phyloP scores from a whole-genome alignment of 1,140 invertebrate genomes.

The Drosophila kohkoa region DNA sequence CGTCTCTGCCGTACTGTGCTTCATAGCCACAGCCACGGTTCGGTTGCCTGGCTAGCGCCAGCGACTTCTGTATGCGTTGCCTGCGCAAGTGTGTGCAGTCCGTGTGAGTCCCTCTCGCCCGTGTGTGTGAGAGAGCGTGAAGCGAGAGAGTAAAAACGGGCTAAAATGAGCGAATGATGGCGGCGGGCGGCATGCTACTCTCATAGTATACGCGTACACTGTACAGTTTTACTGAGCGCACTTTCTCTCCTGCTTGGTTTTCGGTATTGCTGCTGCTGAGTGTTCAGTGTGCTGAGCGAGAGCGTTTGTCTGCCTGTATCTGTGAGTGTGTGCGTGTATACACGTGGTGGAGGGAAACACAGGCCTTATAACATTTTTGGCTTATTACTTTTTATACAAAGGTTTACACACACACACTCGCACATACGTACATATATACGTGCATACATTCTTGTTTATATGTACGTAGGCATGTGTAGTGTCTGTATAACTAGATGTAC shows the following conservation, averaged over 20 bases:
- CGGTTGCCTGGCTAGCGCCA: slow-evolving; percentile 51
- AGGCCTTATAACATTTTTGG: slow-evolving; percentile 72
- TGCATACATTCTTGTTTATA: slow-evolving; percentile 10
- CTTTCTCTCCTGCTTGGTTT: slow-evolving; percentile 26
- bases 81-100: slow-evolving; percentile 64
- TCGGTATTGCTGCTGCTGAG: slow-evolving; percentile 6
- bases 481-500: slow-evolving; percentile 15
- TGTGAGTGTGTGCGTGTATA: slow-evolving; percentile 58
- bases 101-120: slow-evolving; percentile 42
- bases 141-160: slow-evolving; percentile 10
- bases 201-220: slow-evolving; percentile 49
- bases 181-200: slow-evolving; percentile 37
- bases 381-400: slow-evolving; percentile 66
- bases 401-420: slow-evolving; percentile 35
- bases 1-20: slow-evolving; percentile 79
- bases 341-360: slow-evolving; percentile 77
- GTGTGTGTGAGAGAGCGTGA: slow-evolving; percentile 30
- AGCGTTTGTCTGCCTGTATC: slow-evolving; percentile 3
- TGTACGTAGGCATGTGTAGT: slow-evolving; percentile 2
- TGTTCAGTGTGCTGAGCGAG: slow-evolving; percentile 35
- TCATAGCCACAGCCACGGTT: slow-evolving; percentile 53
- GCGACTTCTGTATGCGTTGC: slow-evolving; percentile 67
- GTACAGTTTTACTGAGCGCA: slow-evolving; percentile 67
- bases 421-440: slow-evolving; percentile 34
- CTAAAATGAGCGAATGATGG: slow-evolving; percentile 8